These are phyloP conservation scores for Diaprepes abbreviatus DNA, from an alignment of 2,888 invertebrate species.

Conservation along the genomic window DNA sequence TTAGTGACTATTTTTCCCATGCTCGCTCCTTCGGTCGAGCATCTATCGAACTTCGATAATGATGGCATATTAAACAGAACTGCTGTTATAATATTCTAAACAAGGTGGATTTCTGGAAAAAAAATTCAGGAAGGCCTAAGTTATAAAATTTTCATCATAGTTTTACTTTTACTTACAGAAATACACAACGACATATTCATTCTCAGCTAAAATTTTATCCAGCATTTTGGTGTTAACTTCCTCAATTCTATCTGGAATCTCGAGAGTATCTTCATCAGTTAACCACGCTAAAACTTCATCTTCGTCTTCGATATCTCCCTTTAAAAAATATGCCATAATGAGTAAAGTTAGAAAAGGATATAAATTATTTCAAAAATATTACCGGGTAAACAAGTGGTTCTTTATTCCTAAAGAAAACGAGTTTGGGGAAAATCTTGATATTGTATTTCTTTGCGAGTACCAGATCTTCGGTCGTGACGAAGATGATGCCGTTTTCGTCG, in stretches of 20 bases:
- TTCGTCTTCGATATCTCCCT: conserved; percentile 90
- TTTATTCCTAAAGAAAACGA: conserved; percentile 92
- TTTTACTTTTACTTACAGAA: conserved; percentile 95
- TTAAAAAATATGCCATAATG: conserved; percentile 9
- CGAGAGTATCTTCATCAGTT: conserved; percentile 90
- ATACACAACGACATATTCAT: conserved; percentile 91
- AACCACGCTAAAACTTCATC: conserved; percentile 93
- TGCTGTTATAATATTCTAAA: no score
- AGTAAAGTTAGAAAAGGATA: no score
- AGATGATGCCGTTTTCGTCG: conserved; percentile 93
- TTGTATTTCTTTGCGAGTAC: conserved; percentile 85
- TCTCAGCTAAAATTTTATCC: conserved; percentile 89
- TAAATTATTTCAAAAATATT: neutral
- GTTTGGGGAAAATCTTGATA: conserved; percentile 86
- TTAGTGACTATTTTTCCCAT: no score
- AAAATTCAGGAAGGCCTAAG: no score
- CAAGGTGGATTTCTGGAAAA: no score
- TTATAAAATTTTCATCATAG: no score
- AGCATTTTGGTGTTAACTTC: conserved; percentile 92
- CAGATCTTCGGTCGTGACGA: conserved; percentile 92
- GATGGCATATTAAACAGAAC: no score
- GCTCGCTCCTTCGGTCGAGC: no score
- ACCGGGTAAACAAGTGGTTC: conserved; percentile 82
- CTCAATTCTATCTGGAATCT: conserved; percentile 93
- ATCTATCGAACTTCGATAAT: no score